A percentile compares a stretch with the other conserved stretches of the same genome.
Conservation (phyloP, 1,140 invertebrate genomes). For the Acromyrmex echinatior region DNA sequence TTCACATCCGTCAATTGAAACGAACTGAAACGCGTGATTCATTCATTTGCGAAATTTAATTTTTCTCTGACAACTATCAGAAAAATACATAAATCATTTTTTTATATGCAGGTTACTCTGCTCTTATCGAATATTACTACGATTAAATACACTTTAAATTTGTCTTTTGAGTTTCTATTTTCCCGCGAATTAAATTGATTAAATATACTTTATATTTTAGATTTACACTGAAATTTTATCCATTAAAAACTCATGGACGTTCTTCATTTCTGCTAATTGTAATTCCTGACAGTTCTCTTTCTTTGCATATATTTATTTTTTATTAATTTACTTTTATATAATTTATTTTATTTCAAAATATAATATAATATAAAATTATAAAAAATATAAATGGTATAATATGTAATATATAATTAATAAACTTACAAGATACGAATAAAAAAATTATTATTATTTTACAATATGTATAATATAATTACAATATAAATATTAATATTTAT, state of each 20-base stretch:
- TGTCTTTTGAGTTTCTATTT: not conserved
- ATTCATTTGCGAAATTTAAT: slow-evolving; percentile 1
- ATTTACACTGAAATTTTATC: not conserved
- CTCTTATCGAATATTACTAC: not conserved
- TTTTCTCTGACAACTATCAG: not conserved
- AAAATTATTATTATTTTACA: no score
- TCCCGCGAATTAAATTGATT: not conserved
- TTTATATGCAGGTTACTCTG: not conserved
- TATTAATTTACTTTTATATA: not conserved
- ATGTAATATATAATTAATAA: not conserved
- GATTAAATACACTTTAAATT: not conserved
- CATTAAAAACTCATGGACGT: not conserved
- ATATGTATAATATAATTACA: no score
- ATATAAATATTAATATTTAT: not conserved
- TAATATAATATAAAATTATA: not conserved
- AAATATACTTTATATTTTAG: not conserved
- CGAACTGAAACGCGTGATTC: not conserved
- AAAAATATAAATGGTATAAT: not conserved
- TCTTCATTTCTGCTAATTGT: not conserved
- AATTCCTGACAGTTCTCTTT: not conserved
- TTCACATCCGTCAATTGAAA: not conserved
- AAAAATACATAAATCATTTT: not conserved
- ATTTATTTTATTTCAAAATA: not conserved
- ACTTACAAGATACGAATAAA: no score
- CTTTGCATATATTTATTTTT: not conserved